These are phyloP conservation scores for Hemicrepidius hirtus DNA, from an alignment of 2,888 invertebrate species.

Conservation along the genomic window DNA sequence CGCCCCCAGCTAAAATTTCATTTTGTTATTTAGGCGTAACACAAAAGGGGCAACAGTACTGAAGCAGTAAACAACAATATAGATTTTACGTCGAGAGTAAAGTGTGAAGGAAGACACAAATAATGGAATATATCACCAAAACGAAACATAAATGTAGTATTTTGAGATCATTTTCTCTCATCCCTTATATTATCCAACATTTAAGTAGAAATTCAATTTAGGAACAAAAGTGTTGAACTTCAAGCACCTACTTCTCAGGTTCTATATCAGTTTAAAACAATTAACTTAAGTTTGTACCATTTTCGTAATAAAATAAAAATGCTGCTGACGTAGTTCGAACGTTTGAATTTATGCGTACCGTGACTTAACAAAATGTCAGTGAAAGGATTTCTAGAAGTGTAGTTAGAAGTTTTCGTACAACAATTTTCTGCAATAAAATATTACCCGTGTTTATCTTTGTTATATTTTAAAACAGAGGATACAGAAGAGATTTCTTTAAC, in stretches of 20 bases:
- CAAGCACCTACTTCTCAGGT: background rate
- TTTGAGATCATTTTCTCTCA: conserved; percentile 14
- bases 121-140: conserved; percentile 36
- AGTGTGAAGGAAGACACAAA: conserved; percentile 38
- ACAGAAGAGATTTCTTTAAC: background rate
- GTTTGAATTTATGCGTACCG: background rate
- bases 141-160: conserved; percentile 34
- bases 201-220: conserved; percentile 19
- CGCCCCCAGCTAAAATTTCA: background rate
- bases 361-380: background rate
- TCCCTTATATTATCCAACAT: conserved; percentile 1
- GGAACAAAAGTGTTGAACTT: background rate
- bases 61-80: conserved; percentile 35
- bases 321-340: background rate
- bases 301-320: background rate
- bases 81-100: conserved; percentile 35
- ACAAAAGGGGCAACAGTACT: conserved; percentile 6
- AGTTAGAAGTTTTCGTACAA: background rate
- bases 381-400: background rate
- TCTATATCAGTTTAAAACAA: background rate
- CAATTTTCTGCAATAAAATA: background rate
- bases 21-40: conserved; percentile 7
- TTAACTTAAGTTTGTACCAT: background rate
- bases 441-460: background rate
- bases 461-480: background rate